Base-by-base conservation (phyloP, 1,140 invertebrate species). In the Latrodectus geometricus region DNA sequence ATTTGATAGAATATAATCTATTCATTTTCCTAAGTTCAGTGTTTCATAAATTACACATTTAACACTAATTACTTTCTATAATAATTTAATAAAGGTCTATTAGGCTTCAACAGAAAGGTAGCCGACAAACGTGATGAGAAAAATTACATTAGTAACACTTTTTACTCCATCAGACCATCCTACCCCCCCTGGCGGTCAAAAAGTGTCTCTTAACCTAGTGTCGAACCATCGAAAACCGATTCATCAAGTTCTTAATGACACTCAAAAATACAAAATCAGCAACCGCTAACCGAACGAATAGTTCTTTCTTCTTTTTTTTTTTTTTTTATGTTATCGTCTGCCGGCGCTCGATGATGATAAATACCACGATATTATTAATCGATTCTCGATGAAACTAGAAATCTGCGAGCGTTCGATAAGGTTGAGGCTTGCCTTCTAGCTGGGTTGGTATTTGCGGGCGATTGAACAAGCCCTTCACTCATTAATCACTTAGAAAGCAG, bases 351-450 rank as follows among this genome's bases (percentile, higher is more conserved):
- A 84, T 84, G 82, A 84, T 68, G 82, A 84, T 84, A 56, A 84
- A 84, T 76, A 84, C 69, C 17, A 52, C 82, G 82, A 84, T 84
- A 84, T 84, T 84, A 84, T 84, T 84, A 84, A 84, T 84, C 74
- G 82, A 84, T 84, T 76, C 56, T 68, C 73, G 82, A 76, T 84
- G 72, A 48, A 76, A 76, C 61, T n/a, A n/a, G 73, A 76, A 84
- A 84, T 84, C 82, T 84, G 82, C 50, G 73, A 84, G 73, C 56
- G 73, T 68, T 84, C 73, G 82, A 84, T 84, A 84, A 84, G 73
- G 49, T 49, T 21, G 70, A 49, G 65, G 61, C 56, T 48, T n/a
- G 49, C 21, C 15, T 68, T 52, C n/a, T 68, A 21, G 65, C 61
- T 20, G 17, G 70, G 78, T 65, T 83, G 72, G 82, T 75, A 84